Base-by-base conservation (phyloP, 2,888 invertebrate genomes). In the Dynastes tityus region DNA sequence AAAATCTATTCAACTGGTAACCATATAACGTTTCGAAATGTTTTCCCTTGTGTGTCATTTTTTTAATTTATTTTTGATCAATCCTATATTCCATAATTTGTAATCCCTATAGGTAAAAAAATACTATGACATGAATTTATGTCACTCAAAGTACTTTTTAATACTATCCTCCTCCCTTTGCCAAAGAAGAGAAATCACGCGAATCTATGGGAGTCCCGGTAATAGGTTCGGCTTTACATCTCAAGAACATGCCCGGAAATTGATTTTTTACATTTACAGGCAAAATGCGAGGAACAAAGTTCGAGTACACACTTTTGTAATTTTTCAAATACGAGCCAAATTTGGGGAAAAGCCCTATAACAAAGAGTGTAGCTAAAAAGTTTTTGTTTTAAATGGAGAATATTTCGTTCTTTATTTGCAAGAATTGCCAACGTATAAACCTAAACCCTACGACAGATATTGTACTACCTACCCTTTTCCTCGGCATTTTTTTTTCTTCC, bases 371-470 rank as follows among this genome's bases (percentile, higher is more conserved):
- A 40, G 71, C 71, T 71, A 71, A 58, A 71, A 71, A 71, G 58
- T 71, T 71, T 68, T 71, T 71, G 71, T 71, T 71, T 71, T 58
- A 71, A 71, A 71, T 71, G 55, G 71, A 71, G 58, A 32, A 71
- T 71, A 71, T 71, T 71, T 71, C 11, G 55, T 58, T 55, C 58
- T 71, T 71, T 71, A 58, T 71, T 71, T 55, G 71, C 37, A 9
- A 40, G 71, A 40, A 16, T 55, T 67, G 40, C 45, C 32, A 22
- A 71, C n/a, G 40, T 71, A 71, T 71, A 71, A 71, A 71, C 71
- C 37, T 71, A 51, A n/a, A 71, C 16, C 37, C 71, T 55, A 32
- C 29, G 58, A 11, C 22, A n/a, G 16, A 53, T 29, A 29, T 51
- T 27, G 49, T 70, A 51, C 32, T 37, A 37, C 32, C 32, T 37